Evolutionary conservation across 2,797 vertebrate genomes (phyloP).

Genomic region (Neoniphon sammara): DNA sequence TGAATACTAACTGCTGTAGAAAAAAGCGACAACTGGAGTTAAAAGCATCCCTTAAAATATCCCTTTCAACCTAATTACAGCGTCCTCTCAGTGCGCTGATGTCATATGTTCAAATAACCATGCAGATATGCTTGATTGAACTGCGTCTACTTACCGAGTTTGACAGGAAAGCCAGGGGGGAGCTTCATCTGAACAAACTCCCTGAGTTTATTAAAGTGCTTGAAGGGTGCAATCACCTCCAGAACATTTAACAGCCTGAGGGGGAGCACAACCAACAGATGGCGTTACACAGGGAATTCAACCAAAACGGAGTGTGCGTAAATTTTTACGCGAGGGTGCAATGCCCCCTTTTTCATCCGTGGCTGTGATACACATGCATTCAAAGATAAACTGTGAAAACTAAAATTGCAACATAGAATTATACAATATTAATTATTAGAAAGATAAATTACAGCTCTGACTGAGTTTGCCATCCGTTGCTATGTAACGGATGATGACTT

Average conservation of each 20-base stretch:
- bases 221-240: constrained; percentile 99
- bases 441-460: too few species aligned
- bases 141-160: constrained; percentile 87
- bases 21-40: not conserved
- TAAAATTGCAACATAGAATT: too few species aligned
- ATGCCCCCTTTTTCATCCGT: too few species aligned
- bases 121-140: not conserved
- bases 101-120: not conserved
- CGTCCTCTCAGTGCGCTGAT: not conserved
- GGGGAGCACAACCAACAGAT: constrained; percentile 32
- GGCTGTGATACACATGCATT: too few species aligned
- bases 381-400: too few species aligned
- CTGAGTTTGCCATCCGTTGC: too few species aligned
- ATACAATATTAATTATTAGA: too few species aligned
- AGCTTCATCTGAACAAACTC: constrained; percentile 99
- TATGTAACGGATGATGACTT: too few species aligned
- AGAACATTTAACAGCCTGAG: constrained; percentile 96
- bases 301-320: not conserved
- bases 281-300: not conserved
- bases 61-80: not conserved
- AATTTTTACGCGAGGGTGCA: too few species aligned
- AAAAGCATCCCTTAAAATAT: not conserved
- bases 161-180: constrained; percentile 98
- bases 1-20: too few species aligned
- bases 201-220: constrained; percentile 99